phyloP scores from a whole-genome alignment of 2,113 vertebrate species.

The Cacatua alba region DNA sequence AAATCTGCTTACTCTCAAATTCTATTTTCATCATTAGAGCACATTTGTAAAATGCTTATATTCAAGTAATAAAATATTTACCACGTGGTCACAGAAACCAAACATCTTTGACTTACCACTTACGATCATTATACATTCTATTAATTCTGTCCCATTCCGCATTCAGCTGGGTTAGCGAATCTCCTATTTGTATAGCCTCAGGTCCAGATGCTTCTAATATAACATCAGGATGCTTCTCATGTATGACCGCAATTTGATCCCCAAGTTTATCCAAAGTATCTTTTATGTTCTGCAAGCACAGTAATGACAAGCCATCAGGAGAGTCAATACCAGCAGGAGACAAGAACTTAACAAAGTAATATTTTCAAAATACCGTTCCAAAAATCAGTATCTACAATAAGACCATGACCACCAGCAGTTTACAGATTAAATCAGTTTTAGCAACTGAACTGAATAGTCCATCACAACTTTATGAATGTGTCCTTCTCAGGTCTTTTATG shows the following conservation, averaged over 20 bases:
- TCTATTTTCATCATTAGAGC: neutral
- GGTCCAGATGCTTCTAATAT: conserved; percentile 84
- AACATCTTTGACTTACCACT: conserved; percentile 79
- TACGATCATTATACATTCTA: conserved; percentile 88
- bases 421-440: neutral
- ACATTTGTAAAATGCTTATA: neutral
- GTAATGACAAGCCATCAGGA: neutral
- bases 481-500: neutral
- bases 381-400: neutral
- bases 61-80: neutral
- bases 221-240: conserved; percentile 89
- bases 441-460: neutral
- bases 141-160: conserved; percentile 93
- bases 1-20: neutral
- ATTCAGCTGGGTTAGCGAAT: conserved; percentile 87
- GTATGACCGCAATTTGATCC: conserved; percentile 85
- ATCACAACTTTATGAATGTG: neutral
- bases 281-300: conserved; percentile 82
- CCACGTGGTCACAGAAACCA: neutral
- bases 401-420: neutral
- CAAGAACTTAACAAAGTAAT: neutral
- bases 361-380: neutral
- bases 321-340: neutral
- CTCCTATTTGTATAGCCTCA: conserved; percentile 86
- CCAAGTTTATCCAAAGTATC: conserved; percentile 86